These are phyloP conservation scores for Tinea trinotella DNA, from an alignment of 2,888 invertebrate genomes.

Conservation along the genomic window DNA sequence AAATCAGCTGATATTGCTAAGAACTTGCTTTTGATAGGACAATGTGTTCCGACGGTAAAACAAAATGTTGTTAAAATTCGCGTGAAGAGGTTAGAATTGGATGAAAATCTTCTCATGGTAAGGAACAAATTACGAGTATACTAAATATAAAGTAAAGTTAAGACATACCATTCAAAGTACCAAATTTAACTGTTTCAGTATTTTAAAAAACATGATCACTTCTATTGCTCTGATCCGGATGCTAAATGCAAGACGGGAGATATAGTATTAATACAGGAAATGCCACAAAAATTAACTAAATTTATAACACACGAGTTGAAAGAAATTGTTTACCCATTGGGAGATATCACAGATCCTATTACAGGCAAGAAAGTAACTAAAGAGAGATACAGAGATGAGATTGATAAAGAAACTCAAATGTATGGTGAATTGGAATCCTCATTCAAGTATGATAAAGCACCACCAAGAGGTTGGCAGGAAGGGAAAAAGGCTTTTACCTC, in stretches of 20 bases:
- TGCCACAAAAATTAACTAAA: slow-evolving; percentile 81
- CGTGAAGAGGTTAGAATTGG: slow-evolving; percentile 81
- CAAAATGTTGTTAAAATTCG: slow-evolving; percentile 84
- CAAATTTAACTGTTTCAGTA: slow-evolving; percentile 74
- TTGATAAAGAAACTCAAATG: slow-evolving; percentile 76
- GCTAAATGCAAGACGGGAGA: slow-evolving; percentile 87
- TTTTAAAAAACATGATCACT: slow-evolving; percentile 79
- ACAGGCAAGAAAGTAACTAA: slow-evolving; percentile 85
- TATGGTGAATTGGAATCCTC: slow-evolving; percentile 78
- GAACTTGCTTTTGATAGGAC: slow-evolving; percentile 77
- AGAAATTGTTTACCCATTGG: slow-evolving; percentile 84
- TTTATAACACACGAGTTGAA: slow-evolving; percentile 85
- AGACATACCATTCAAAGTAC: too few relatives aligned
- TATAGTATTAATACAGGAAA: slow-evolving; percentile 81
- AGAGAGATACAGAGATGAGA: slow-evolving; percentile 81
- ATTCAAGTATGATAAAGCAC: slow-evolving; percentile 84
- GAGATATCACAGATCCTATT: slow-evolving; percentile 89
- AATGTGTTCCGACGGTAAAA: slow-evolving; percentile 84
- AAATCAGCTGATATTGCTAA: slow-evolving; percentile 54
- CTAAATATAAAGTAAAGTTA: too few relatives aligned
- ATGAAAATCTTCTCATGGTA: slow-evolving; percentile 85
- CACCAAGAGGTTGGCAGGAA: slow-evolving; percentile 85
- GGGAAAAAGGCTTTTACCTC: slow-evolving; percentile 87
- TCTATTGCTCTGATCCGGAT: slow-evolving; percentile 85
- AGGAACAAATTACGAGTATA: slow-evolving; percentile 25